These are phyloP conservation scores for Arenicola marina DNA, from an alignment of 2,888 invertebrate genomes.

Conservation along the genomic window DNA sequence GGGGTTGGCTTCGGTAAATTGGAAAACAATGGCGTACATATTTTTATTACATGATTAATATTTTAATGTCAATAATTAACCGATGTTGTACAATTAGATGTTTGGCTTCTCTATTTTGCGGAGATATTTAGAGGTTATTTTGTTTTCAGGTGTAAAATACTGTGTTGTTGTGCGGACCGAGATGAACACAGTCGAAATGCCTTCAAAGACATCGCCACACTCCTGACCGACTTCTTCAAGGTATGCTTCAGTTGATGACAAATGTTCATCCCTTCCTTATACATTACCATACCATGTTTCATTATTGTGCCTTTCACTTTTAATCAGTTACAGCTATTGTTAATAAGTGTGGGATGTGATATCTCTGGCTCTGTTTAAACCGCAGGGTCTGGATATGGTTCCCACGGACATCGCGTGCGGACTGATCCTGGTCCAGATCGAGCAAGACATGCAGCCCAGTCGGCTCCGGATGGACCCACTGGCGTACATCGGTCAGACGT, in stretches of 20 bases:
- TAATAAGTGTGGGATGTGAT: background rate
- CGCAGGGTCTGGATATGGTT: conserved; percentile 79
- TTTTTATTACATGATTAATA: too few species aligned
- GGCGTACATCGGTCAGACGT: background rate
- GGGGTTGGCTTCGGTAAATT: too few species aligned
- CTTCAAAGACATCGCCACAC: conserved; percentile 65
- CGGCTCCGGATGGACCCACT: background rate
- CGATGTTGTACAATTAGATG: too few species aligned
- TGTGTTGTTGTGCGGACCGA: conserved; percentile 52
- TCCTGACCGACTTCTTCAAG: conserved; percentile 76
- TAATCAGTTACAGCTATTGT: too few species aligned
- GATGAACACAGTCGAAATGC: conserved; percentile 52
- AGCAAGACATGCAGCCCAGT: conserved; percentile 37
- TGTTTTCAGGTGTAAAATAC: conserved; percentile 29
- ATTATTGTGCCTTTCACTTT: too few species aligned
- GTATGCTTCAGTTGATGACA: too few species aligned
- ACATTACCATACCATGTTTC: too few species aligned
- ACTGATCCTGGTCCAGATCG: conserved; percentile 72
- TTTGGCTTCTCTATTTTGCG: too few species aligned
- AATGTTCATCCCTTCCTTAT: too few species aligned
- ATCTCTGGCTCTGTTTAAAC: conserved; percentile 3
- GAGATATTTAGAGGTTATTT: too few species aligned
- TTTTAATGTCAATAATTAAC: too few species aligned
- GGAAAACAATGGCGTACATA: too few species aligned
- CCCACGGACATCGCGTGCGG: conserved; percentile 88